phyloP scores from a whole-genome alignment of 2,888 invertebrate species.

The Protula sp. region DNA sequence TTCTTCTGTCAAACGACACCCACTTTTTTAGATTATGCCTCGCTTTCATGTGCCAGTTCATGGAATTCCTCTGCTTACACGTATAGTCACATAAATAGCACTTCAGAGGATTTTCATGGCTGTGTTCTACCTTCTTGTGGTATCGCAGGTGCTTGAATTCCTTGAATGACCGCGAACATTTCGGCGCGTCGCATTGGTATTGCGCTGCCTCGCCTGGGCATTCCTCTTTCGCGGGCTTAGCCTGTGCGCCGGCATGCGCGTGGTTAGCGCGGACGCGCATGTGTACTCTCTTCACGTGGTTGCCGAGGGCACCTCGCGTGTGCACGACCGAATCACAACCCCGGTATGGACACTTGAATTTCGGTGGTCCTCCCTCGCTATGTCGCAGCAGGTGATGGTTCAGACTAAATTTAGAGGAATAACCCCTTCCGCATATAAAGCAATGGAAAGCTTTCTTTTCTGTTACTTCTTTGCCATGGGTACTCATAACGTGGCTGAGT shows the following conservation, averaged over 20 bases:
- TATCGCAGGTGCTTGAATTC: slow-evolving; percentile 27
- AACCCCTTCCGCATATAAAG: slow-evolving; percentile 18
- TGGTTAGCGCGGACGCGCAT: too few relatives aligned
- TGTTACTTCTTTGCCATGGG: slow-evolving; percentile 16
- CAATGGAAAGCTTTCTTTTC: slow-evolving; percentile 16
- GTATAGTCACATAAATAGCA: slow-evolving; percentile 25
- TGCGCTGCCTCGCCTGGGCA: neutral
- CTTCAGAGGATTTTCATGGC: slow-evolving; percentile 24
- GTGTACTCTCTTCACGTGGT: slow-evolving; percentile 17
- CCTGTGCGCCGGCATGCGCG: too few relatives aligned
- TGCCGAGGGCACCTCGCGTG: slow-evolving; percentile 11
- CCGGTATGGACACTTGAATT: slow-evolving; percentile 14
- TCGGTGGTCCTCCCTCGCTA: slow-evolving; percentile 11
- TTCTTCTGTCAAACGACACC: slow-evolving; percentile 23
- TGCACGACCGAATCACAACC: slow-evolving; percentile 8
- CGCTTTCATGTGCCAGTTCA: slow-evolving; percentile 33
- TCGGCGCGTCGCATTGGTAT: slow-evolving; percentile 17
- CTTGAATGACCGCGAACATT: slow-evolving; percentile 25
- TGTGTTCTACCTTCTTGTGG: slow-evolving; percentile 26
- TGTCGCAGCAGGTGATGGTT: slow-evolving; percentile 20
- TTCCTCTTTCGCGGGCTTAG: neutral
- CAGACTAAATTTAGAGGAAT: slow-evolving; percentile 11
- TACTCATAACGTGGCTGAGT: slow-evolving; percentile 14
- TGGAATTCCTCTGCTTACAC: slow-evolving; percentile 28
- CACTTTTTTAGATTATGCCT: slow-evolving; percentile 24